phyloP scores from a whole-genome alignment of 1,140 invertebrate species.

The Leucophenga varia region DNA sequence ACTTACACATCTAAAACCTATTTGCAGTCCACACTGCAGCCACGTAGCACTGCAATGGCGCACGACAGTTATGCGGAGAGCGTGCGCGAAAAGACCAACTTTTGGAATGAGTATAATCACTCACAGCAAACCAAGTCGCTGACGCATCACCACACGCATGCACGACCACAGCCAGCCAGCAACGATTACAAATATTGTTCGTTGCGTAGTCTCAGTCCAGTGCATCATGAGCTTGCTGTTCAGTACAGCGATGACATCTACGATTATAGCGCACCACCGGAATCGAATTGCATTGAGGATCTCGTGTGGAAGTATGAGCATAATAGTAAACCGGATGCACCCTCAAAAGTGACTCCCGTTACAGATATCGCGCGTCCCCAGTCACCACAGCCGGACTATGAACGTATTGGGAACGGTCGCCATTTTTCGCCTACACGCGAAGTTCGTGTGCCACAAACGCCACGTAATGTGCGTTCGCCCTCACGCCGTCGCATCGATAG shows the following conservation, averaged over 20 bases:
- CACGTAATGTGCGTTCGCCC: constrained; percentile 65
- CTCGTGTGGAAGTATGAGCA: constrained; percentile 48
- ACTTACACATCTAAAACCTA: constrained; percentile 18
- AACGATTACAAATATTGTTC: constrained; percentile 24
- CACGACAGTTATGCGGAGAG: constrained; percentile 30
- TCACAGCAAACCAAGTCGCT: no score
- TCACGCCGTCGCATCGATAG: constrained; percentile 65
- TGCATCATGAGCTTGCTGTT: neutral
- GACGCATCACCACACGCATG: constrained; percentile 16
- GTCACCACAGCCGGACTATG: constrained; percentile 22
- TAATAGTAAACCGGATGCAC: constrained; percentile 19
- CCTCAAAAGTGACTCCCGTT: neutral
- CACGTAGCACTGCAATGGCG: neutral
- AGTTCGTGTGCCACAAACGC: constrained; percentile 54
- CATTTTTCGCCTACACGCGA: constrained; percentile 47
- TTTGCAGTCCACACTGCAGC: neutral
- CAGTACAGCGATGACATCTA: constrained; percentile 29
- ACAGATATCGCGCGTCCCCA: constrained; percentile 40
- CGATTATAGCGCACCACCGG: constrained; percentile 15
- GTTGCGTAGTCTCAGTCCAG: constrained; percentile 5
- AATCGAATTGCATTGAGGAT: constrained; percentile 42
- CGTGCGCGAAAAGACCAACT: constrained; percentile 39
- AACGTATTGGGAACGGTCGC: constrained; percentile 16
- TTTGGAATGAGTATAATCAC: constrained; percentile 49
- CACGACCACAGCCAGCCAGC: constrained; percentile 18